phyloP scores from a whole-genome alignment of 1,140 invertebrate genomes.

The Scaptomyza hsui region DNA sequence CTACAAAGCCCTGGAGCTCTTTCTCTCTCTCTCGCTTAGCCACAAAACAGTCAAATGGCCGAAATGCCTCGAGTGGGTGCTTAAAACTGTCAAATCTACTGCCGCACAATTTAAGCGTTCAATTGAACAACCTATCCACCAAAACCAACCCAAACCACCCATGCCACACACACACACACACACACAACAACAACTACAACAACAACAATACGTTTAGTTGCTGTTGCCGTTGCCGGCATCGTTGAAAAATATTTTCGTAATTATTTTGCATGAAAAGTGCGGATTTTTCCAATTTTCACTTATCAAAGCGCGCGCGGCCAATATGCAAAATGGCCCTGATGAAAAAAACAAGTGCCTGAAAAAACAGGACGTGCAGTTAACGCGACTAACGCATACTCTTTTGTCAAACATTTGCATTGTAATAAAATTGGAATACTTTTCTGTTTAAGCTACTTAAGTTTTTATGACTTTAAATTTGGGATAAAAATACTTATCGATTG shows the following conservation, averaged over 20 bases:
- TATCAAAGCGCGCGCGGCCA: slow-evolving; percentile 78
- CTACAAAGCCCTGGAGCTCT: slow-evolving; percentile 6
- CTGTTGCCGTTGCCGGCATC: slow-evolving; percentile 15
- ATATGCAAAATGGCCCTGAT: slow-evolving; percentile 62
- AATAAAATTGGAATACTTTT: not conserved
- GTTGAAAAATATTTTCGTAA: slow-evolving; percentile 76
- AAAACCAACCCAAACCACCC: not conserved
- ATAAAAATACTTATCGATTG: not conserved
- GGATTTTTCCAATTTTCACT: slow-evolving; percentile 83
- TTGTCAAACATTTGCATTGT: not conserved
- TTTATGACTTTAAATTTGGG: not conserved
- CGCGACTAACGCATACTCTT: slow-evolving; percentile 8
- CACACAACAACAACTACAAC: slow-evolving; percentile 20
- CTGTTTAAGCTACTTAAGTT: not conserved
- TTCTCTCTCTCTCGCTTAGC: slow-evolving; percentile 30
- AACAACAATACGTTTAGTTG: slow-evolving; percentile 22
- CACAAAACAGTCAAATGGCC: slow-evolving; percentile 66
- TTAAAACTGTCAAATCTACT: slow-evolving; percentile 73
- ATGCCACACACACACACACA: not conserved
- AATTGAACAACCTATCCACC: slow-evolving; percentile 33
- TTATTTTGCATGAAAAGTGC: slow-evolving; percentile 81
- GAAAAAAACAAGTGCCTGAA: slow-evolving; percentile 18
- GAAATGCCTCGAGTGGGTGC: slow-evolving; percentile 49
- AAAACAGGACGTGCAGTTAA: not conserved
- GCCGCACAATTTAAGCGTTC: slow-evolving; percentile 72